Evolutionary conservation across 2,797 vertebrate species (phyloP).

Genomic region (Heteromormyrus szaboi): DNA sequence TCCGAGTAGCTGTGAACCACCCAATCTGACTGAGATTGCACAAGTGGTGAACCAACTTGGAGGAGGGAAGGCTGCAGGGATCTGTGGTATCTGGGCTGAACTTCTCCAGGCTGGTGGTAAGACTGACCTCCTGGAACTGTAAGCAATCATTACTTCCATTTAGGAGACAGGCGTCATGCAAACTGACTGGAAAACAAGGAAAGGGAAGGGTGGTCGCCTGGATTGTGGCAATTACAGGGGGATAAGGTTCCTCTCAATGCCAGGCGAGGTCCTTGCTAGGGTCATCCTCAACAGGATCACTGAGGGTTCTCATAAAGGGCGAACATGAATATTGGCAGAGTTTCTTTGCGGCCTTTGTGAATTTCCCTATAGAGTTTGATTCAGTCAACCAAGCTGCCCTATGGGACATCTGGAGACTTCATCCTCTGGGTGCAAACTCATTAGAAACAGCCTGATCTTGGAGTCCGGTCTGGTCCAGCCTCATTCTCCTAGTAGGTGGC

Average conservation of each 20-base stretch:
- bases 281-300: not conserved
- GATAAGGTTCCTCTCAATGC: not conserved
- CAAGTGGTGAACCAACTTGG: not conserved
- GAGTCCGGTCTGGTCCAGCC: not conserved
- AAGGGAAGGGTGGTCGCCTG: not conserved
- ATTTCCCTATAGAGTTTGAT: not conserved
- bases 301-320: not conserved
- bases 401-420: not conserved
- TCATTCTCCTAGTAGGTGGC: not conserved
- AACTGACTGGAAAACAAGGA: not conserved
- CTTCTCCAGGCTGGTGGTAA: not conserved
- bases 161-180: not conserved
- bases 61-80: not conserved
- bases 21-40: not conserved
- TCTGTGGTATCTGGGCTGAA: not conserved
- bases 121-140: not conserved
- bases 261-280: not conserved
- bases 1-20: not conserved
- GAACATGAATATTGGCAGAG: not conserved
- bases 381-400: not conserved
- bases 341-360: not conserved
- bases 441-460: not conserved
- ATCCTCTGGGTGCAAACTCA: not conserved
- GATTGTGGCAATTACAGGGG: not conserved
- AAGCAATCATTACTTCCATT: not conserved